A percentile compares a stretch with the other conserved stretches of the same genome.
phyloP scores from a whole-genome alignment of 2,888 invertebrate genomes.

The Trimorus sp. region DNA sequence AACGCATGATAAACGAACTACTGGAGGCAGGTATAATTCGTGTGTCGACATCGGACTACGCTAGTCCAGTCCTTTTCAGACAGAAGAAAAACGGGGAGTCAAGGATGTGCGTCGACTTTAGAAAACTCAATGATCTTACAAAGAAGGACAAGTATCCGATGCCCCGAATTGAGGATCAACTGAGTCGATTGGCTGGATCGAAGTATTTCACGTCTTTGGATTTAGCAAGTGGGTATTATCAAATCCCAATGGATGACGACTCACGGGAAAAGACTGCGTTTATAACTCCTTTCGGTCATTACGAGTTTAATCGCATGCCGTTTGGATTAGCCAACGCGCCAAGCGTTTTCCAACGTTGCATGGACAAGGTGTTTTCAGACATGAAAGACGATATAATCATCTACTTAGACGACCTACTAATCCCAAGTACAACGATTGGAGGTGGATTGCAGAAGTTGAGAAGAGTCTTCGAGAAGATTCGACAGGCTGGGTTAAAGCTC shows the following conservation, averaged over 20 bases:
- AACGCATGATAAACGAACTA: constrained; percentile 7
- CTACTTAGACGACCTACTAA: constrained; percentile 55
- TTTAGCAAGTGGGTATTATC: constrained; percentile 72
- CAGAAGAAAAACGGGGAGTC: constrained; percentile 41
- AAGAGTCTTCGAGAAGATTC: not conserved
- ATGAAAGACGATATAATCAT: constrained; percentile 4
- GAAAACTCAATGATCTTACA: constrained; percentile 54
- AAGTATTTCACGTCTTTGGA: constrained; percentile 73
- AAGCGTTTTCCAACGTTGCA: constrained; percentile 38
- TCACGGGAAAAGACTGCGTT: constrained; percentile 67
- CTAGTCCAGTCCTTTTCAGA: constrained; percentile 62
- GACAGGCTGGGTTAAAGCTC: not conserved
- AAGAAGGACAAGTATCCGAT: constrained; percentile 74
- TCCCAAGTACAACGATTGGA: constrained; percentile 33
- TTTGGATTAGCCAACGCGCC: too few relatives aligned
- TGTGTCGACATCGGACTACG: constrained; percentile 30
- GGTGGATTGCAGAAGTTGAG: constrained; percentile 26
- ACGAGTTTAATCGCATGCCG: not conserved
- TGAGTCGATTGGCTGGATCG: constrained; percentile 72
- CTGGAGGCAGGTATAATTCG: constrained; percentile 2
- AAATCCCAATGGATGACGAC: constrained; percentile 71
- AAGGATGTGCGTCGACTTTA: constrained; percentile 70
- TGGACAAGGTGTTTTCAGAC: constrained; percentile 61
- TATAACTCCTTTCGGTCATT: constrained; percentile 13
- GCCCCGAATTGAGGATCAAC: constrained; percentile 64